Evolutionary conservation across 2,113 vertebrate species (phyloP), one percentile per base, ranked within the genome.

Genomic region (Conger conger): DNA sequence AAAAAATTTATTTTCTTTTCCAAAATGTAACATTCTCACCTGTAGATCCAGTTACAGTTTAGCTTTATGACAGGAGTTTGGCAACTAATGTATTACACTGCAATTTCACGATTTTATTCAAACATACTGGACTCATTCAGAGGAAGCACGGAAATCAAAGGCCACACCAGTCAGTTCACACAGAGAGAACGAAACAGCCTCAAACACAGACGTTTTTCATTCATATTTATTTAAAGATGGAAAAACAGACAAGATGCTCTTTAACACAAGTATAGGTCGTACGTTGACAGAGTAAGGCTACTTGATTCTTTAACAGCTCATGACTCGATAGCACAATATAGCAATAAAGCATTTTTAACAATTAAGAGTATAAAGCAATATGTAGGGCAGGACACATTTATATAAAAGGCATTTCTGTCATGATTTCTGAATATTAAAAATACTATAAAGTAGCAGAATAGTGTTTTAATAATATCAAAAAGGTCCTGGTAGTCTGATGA

Each of bases 301-400:
- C 93, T 94, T 93, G 91, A 89, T 87, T 91, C 50, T 85, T 15
- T n/a, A 83, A 89, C 85, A 89, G 89, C 87, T 91, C 84, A 88
- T 88, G 82, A 89, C 86, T 86, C 90, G 91, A 87, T 88, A 92
- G 90, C 89, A 90, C 54, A 85, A 89, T 92, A 89, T 53, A 35
- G 40, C 42, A 81, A 81, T 57, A 94, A 87, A 88, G 93, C 89
- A 90, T 90, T 91, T 93, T 91, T 86, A 90, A 92, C 81, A 90
- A 82, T 16, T 36, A 80, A 90, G 89, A 86, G 89, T 91, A 93
- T 82, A 92, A 87, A 92, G 90, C 92, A 92, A 94, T 94, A 95
- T 95, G 95, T 94, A 95, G 53, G 53, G 76, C n/a, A 91, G 90
- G 90, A 92, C 93, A 90, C 92, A 90, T 92, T 92, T 91, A 87